A percentile compares a stretch with the other conserved stretches of the same genome.
Conservation (phyloP, 2,113 vertebrate species). For the Lamprotornis superbus region DNA sequence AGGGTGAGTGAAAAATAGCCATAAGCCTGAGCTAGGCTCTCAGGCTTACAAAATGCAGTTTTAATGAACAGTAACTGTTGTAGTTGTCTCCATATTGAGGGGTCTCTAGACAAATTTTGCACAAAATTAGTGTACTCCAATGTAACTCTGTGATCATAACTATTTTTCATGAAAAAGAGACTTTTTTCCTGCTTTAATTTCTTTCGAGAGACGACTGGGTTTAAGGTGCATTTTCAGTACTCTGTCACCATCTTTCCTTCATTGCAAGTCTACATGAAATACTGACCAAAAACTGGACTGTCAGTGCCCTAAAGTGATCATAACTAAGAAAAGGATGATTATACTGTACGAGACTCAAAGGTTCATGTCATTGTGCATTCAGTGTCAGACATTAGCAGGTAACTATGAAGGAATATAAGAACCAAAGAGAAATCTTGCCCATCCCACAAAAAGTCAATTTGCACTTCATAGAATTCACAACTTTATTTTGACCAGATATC, state of each 20-base stretch:
- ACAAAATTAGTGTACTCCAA: neutral
- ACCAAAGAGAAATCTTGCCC: neutral
- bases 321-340: neutral
- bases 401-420: neutral
- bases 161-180: neutral
- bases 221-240: neutral
- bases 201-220: neutral
- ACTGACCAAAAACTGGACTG: neutral
- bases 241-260: neutral
- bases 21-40: neutral
- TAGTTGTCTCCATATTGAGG: neutral
- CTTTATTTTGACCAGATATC: neutral
- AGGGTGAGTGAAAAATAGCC: neutral
- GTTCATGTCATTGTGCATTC: accelerated
- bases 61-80: neutral
- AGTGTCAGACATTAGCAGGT: neutral
- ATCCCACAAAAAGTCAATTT: neutral
- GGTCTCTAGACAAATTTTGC: neutral
- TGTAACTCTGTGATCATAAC: neutral
- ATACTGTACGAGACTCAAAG: neutral
- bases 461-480: neutral
- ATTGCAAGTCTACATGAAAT: neutral
- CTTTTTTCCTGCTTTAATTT: neutral
- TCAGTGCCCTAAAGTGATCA: neutral
- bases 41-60: neutral